Percentiles rank a stretch among this genome's conserved stretches.
Evolutionary conservation across 2,797 vertebrate genomes (phyloP).

Genomic region (Clarias fuscus): DNA sequence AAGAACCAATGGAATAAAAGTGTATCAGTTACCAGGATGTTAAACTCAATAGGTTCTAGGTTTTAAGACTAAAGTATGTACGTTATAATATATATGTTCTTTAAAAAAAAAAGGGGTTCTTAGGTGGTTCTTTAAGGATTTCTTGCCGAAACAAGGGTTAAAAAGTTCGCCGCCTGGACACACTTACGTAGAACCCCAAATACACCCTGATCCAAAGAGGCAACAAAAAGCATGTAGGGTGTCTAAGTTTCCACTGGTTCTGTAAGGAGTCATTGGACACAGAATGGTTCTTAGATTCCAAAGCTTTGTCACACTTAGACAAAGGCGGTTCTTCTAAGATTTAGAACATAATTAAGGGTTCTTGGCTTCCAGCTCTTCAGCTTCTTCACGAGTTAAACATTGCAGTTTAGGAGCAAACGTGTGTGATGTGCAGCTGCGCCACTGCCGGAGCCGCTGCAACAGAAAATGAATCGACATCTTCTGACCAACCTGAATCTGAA

Average conservation of each 20-base stretch:
- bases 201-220: not conserved
- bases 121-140: not conserved
- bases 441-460: not conserved
- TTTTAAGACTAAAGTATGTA: not conserved
- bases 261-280: not conserved
- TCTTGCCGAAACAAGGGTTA: not conserved
- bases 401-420: not conserved
- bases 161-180: not conserved
- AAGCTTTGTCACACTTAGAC: not conserved
- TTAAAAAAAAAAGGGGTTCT: not conserved
- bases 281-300: not conserved
- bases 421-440: not conserved
- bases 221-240: not conserved
- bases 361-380: not conserved
- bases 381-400: not conserved
- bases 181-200: not conserved
- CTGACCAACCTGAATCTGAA: not conserved
- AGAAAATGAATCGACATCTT: not conserved
- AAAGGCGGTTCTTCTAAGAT: not conserved
- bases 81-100: not conserved
- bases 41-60: not conserved
- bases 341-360: not conserved
- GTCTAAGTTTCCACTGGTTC: not conserved
- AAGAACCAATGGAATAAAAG: not conserved
- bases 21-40: no score